Percentiles rank a stretch among this genome's conserved stretches.
These are phyloP conservation scores for Ochropleura plecta DNA, from an alignment of 2,888 invertebrate species.

Conservation along the genomic window DNA sequence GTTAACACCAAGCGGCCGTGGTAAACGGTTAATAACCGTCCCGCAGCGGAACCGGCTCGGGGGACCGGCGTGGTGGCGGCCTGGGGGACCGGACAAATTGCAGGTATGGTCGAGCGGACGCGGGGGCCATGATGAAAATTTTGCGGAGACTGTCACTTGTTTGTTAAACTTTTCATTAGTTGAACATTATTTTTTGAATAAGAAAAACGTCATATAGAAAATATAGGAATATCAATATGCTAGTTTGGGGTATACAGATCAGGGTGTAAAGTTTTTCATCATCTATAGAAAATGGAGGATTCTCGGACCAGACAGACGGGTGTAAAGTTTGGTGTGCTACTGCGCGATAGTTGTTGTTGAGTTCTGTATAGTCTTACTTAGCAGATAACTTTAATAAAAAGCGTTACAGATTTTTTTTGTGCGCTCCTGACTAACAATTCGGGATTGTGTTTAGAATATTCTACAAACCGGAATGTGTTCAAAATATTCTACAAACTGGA, in stretches of 20 bases:
- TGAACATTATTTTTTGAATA: neutral
- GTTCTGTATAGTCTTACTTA: neutral
- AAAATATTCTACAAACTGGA: too few species aligned
- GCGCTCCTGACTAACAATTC: neutral
- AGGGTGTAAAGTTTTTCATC: neutral
- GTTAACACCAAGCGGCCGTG: slow-evolving; percentile 55
- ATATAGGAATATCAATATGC: neutral
- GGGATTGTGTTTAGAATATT: neutral
- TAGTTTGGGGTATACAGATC: neutral
- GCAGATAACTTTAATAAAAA: neutral
- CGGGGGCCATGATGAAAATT: slow-evolving; percentile 35
- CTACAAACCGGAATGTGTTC: too few species aligned
- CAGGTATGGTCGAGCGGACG: slow-evolving; percentile 50
- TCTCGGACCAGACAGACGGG: neutral
- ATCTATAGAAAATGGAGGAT: neutral
- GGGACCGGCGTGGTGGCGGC: slow-evolving; percentile 54
- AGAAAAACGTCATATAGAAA: neutral
- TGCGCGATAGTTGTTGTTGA: neutral
- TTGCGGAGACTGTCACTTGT: slow-evolving; percentile 8
- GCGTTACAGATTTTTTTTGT: too few species aligned
- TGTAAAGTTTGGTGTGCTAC: neutral
- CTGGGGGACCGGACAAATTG: slow-evolving; percentile 64
- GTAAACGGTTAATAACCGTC: slow-evolving; percentile 65
- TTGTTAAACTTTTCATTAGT: neutral
- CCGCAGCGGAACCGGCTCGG: slow-evolving; percentile 57